Percentiles rank a stretch among this genome's conserved stretches.
phyloP scores from a whole-genome alignment of 1,140 invertebrate genomes.

The Hesperophylax magnus region DNA sequence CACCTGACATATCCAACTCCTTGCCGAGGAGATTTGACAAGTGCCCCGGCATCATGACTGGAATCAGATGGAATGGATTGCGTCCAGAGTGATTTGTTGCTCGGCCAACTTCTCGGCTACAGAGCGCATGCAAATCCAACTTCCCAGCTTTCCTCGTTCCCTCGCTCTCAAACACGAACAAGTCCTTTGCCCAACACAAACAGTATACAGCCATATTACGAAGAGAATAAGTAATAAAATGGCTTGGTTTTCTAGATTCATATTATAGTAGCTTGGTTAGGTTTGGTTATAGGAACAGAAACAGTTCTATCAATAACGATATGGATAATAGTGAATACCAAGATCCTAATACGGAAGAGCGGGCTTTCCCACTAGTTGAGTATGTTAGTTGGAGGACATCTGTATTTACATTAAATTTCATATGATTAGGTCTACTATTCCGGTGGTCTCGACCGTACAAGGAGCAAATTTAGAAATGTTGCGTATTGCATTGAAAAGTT shows the following conservation, averaged over 20 bases:
- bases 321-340: neutral
- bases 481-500: slow-evolving; percentile 10
- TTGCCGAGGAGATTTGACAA: slow-evolving; percentile 38
- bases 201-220: neutral
- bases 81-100: slow-evolving; percentile 25
- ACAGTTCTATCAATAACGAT: slow-evolving; percentile 34
- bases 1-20: slow-evolving; percentile 36
- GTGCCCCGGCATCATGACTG: slow-evolving; percentile 34
- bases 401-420: slow-evolving; percentile 1
- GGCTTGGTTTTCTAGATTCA: neutral
- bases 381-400: slow-evolving; percentile 20
- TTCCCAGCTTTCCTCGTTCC: neutral
- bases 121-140: slow-evolving; percentile 11
- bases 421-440: slow-evolving; percentile 20
- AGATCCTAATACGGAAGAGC: slow-evolving; percentile 29
- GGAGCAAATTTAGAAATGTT: slow-evolving; percentile 21
- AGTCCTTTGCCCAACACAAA: neutral
- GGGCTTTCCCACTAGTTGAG: neutral
- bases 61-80: slow-evolving; percentile 37
- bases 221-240: neutral
- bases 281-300: neutral
- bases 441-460: slow-evolving; percentile 12
- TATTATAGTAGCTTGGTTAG: neutral
- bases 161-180: neutral
- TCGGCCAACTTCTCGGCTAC: neutral